Evolutionary conservation across 2,113 vertebrate genomes (phyloP), one percentile per base, ranked within the genome.

Genomic region (Hystrix cristata): DNA sequence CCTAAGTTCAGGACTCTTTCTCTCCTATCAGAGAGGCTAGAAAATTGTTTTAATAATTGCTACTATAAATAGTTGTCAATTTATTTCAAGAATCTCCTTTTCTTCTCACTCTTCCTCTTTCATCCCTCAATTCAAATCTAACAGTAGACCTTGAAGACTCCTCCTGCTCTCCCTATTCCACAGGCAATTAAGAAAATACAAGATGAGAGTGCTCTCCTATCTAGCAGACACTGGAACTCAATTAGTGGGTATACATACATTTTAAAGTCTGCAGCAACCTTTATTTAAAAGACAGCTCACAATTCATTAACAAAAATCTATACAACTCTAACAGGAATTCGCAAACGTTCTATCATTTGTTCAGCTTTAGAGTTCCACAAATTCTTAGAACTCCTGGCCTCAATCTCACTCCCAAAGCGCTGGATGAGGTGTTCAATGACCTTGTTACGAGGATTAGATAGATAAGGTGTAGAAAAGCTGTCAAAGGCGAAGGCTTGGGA

Each of bases 331-430:
- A 46, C 19, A 92, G 55, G 34, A 90, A 94, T 72, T 84, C 38
- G 76, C 55, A 90, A 87, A 29, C 82, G n/a, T 6, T 74, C 43
- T 92, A 14, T 57, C 21, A 90, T 86, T 55, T 82, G 18, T 84
- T 81, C 57, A 31, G n/a, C 16, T 19, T 60, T 6, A 74, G 62
- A 29, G 18, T 85, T 91, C 53, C 65, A 94, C 53, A 90, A 87
- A 87, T 76, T 91, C 87, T 96, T 94, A 78, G 76, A 95, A 92
- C 27, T 38, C 89, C 34, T 84, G 83, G 69, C 46, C 72, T 88
- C 19, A 27, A 87, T 51, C 53, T 92, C 60, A 80, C 29, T 71
- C 43, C 48, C 72, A 74, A 95, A 91, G 86, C 25, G 71, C 3
- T 57, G 23, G 19, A 51, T 48, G 19, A 95, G 25, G 29, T 76